Conservation (phyloP, 2,113 vertebrate species). For the Seriola aureovittata region DNA sequence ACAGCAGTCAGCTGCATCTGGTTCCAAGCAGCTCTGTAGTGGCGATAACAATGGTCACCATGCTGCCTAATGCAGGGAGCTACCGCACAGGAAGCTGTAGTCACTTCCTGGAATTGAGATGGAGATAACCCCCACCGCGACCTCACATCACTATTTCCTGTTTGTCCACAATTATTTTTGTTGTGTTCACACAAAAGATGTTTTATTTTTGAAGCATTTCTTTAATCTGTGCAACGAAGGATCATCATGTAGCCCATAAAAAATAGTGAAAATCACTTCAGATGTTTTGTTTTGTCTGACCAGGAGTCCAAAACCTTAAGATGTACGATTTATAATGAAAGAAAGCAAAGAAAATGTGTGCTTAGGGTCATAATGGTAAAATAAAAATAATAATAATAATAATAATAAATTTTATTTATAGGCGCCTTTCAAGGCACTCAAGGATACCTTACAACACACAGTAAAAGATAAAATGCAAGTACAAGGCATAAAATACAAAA, state of each 20-base stretch:
- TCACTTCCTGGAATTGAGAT: slow-evolving; percentile 82
- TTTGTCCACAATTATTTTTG: slow-evolving; percentile 51
- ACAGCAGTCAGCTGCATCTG: neutral
- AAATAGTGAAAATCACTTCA: neutral
- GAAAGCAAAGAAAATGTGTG: neutral
- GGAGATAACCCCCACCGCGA: slow-evolving; percentile 46
- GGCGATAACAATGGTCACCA: slow-evolving; percentile 24
- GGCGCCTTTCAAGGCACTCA: too few relatives aligned
- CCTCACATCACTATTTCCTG: slow-evolving; percentile 69
- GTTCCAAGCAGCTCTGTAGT: neutral
- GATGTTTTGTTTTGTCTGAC: too few relatives aligned
- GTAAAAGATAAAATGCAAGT: too few relatives aligned
- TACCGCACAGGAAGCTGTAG: slow-evolving; percentile 76
- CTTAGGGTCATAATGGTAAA: too few relatives aligned
- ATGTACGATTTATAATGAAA: neutral
- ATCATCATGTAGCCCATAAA: neutral
- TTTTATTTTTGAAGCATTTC: neutral
- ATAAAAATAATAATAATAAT: too few relatives aligned
- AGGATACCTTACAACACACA: too few relatives aligned
- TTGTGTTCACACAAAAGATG: neutral
- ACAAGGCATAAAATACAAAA: too few relatives aligned
- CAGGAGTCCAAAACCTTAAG: neutral
- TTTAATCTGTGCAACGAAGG: neutral
- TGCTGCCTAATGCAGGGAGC: slow-evolving; percentile 38
- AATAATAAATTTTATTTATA: too few relatives aligned